Evolutionary conservation across 2,797 vertebrate genomes (phyloP), one percentile per base, ranked within the genome.

Genomic region (Neostethus bicornis): DNA sequence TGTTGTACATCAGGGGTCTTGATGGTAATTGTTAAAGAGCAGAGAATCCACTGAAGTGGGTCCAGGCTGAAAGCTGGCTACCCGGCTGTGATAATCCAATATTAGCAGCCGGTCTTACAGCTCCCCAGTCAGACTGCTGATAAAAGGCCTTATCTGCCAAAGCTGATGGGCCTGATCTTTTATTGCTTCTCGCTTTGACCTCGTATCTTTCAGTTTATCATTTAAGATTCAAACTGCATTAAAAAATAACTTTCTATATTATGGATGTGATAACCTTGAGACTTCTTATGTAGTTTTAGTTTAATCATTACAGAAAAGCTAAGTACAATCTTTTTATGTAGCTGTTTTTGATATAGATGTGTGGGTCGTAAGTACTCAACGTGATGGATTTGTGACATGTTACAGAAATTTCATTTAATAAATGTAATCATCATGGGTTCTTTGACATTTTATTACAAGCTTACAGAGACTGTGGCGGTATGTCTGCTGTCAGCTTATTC

Each of bases 1-100:
- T 42, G 13, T 38, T 29, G 23, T 26, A 24, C 35, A 37, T 35
- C 38, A 41, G 11, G 29, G 14, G 51, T 50, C 12, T 19, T 24
- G 41, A 10, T 34, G n/a, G 35, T 62, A 26, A 20, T 20, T n/a
- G 31, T 47, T 39, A 25, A 2, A 45, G 52, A 29, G 41, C 41
- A 50, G 42, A 23, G 19, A 25, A 49, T 59, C 57, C 39, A 48
- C 3, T 49, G 69, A 64, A 66, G 48, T 50, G 38, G 53, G 51
- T 46, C 14, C 1, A 32, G 35, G 51, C 54, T 24, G n/a, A 51
- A 38, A 38, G 38, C 4, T n/a, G 37, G 55, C 62, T 56, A 70
- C 64, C 50, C 59, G 74, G 68, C 53, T 24, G 44, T 60, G 60
- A 81, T 83, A 76, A 86, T 82, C 59, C 47, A 64, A 64, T 77